Conservation (phyloP, 2,888 invertebrate species). For the Dicranocentrus wangi region DNA sequence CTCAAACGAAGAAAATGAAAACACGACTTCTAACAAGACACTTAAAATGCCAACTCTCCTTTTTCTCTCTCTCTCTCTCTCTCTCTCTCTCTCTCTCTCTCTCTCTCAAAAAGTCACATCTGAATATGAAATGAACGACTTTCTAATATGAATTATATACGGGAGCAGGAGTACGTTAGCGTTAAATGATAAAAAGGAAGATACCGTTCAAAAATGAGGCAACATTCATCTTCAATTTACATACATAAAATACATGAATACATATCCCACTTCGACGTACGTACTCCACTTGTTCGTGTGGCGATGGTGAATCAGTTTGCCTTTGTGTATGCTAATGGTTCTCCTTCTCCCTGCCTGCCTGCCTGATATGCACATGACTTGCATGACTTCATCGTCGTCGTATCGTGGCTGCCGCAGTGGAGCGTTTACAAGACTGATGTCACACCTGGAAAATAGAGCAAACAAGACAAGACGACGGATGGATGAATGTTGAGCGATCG, state of each 20-base stretch:
- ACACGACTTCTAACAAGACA: constrained; percentile 14
- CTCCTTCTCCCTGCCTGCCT: not conserved
- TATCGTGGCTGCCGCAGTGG: not conserved
- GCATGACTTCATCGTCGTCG: constrained; percentile 22
- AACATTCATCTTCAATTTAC: constrained; percentile 24
- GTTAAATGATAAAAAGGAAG: constrained; percentile 7
- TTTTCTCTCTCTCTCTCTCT: constrained; percentile 2
- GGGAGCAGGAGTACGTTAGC: too few relatives aligned
- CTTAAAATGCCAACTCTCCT: constrained; percentile 25
- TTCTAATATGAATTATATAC: too few relatives aligned
- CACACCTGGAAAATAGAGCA: constrained; percentile 47
- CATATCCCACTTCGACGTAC: not conserved
- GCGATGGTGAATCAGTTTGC: too few relatives aligned
- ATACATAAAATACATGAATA: not conserved
- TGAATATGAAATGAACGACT: too few relatives aligned
- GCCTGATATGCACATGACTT: constrained; percentile 37
- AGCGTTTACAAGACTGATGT: constrained; percentile 7
- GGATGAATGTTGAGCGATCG: constrained; percentile 10
- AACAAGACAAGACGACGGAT: constrained; percentile 20
- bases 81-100: too few relatives aligned
- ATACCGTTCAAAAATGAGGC: constrained; percentile 11
- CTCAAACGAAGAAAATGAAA: constrained; percentile 19
- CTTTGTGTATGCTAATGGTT: not conserved
- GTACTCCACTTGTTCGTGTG: too few relatives aligned
- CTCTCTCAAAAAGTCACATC: too few relatives aligned